Evolutionary conservation across 2,113 vertebrate genomes (phyloP).

Genomic region (Mus pahari): DNA sequence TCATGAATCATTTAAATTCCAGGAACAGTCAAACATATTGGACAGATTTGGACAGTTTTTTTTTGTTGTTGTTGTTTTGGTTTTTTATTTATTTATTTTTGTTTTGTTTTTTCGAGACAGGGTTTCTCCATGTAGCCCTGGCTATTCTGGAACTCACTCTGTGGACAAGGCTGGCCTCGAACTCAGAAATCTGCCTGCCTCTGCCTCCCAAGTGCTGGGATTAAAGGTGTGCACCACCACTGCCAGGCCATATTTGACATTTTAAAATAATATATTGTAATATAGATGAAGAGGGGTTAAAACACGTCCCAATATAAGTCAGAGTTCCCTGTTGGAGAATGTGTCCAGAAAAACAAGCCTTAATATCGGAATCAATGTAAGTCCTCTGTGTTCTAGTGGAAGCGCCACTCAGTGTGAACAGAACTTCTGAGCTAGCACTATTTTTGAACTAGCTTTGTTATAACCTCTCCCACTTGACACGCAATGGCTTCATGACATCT

Average conservation of each 20-base stretch:
- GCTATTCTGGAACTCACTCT: too few species aligned
- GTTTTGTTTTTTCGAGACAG: too few species aligned
- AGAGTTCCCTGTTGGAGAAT: conserved; percentile 73
- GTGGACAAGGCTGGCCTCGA: too few species aligned
- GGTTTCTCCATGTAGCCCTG: too few species aligned
- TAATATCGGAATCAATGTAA: conserved; percentile 79
- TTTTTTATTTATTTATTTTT: too few species aligned
- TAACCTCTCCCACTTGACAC: conserved; percentile 65
- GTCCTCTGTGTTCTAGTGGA: conserved; percentile 78
- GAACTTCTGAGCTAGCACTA: conserved; percentile 77
- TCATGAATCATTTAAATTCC: conserved; percentile 82
- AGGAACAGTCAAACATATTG: conserved; percentile 79
- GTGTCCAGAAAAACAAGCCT: conserved; percentile 82
- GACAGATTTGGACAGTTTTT: conserved; percentile 70
- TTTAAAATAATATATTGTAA: conserved; percentile 88
- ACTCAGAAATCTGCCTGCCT: too few species aligned
- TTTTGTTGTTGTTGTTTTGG: too few species aligned
- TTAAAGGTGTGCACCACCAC: too few species aligned
- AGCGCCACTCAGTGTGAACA: conserved; percentile 85
- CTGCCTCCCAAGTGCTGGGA: too few species aligned
- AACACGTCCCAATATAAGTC: conserved; percentile 70
- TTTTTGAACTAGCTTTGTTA: conserved; percentile 75
- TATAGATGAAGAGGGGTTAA: conserved; percentile 84
- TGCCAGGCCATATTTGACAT: conserved; percentile 80
- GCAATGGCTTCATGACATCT: conserved; percentile 57